Evolutionary conservation across 1,140 invertebrate genomes (phyloP), one percentile per base, ranked within the genome.

Genomic region (Sweltsa coloradensis): DNA sequence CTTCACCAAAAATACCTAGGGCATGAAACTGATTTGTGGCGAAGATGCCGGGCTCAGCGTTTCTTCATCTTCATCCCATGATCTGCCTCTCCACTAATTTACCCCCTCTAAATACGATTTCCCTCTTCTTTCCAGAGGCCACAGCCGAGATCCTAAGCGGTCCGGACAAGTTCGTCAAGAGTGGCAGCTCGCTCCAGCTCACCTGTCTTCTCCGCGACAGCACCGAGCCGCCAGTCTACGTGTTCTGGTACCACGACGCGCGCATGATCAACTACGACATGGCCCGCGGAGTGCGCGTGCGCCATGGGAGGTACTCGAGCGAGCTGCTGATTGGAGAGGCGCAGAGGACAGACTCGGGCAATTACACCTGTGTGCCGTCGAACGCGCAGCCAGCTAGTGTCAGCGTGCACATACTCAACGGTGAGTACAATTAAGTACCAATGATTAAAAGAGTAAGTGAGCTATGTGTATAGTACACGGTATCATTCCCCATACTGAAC

Each of bases 361-460:
- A 79, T 59, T 79, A 83, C 50, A 81, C 79, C 2, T 83, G 81
- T 61, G 68, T 70, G 27, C 80, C 80, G 14, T 79, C 76, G 41
- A 83, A 83, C 57, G 78, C 79, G 1, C 73, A 72, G 34, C 68
- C 75, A 18, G 72, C 79, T 14, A 79, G 70, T 50, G 76, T 83
- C 49, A 76, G 76, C 53, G 80, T 84, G 3, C 79, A 83, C 55
- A 78, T 83, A 11, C 62, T 74, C 24, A 70, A 72, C 62, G 71
- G 72, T 74, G 51, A 60, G 40, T 21, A 7, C 37, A n/a, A n/a
- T n/a, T n/a, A n/a, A n/a, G n/a, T n/a, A n/a, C n/a, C n/a, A n/a
- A n/a, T n/a, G n/a, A n/a, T n/a, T n/a, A n/a, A n/a, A n/a, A n/a
- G n/a, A n/a, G n/a, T n/a, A n/a, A n/a, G n/a, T n/a, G n/a, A n/a